Base-by-base conservation (phyloP, 1,140 invertebrate species). In the Temnothorax curvispinosus region DNA sequence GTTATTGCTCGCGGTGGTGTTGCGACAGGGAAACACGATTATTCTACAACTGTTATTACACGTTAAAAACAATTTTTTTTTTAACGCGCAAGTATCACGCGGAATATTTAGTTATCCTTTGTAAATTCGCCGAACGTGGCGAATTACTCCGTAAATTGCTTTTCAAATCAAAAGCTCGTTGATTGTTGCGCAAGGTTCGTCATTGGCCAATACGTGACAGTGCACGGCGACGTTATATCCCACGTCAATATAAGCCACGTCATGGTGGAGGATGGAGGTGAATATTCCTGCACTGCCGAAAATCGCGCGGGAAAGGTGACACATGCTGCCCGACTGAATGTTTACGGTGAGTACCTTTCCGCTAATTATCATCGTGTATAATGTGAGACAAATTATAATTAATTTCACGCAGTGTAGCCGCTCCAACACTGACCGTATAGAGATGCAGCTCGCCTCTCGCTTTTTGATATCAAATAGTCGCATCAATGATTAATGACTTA, bases 241-340 rank as follows among this genome's bases (percentile, higher is more conserved):
- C 98, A 98, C 95, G 97, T 98, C 85, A 98, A 98, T 95, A 98
- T 99, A 89, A 98, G 97, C 87, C 97, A 97, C 88, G 97, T 98
- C 60, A 96, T 97, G 94, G 97, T 98, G 6, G 97, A 98, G 93
- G 98, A 98, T 93, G 98, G 98, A n/a, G 98, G 98, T 3, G 97
- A 98, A 93, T 98, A 98, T 95, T 96, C 96, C 60, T 99, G 98
- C 93, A 97, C 96, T 2, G 98, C 98, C 0, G 97, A 97, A 92
- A 98, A 98, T 95, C 96, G 97, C 64, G 97, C 98, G 52, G 98
- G 98, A 58, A 96, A 96, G 93, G 96, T 97, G 50, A 96, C 96
- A 13, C 98, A 98, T 95, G 96, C 97, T 21, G 97, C 97, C 15
- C 96, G 98, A 86, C 96, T 99, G 58, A 98, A 98, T 95, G 97